Percentiles rank a stretch among this genome's conserved stretches.
Evolutionary conservation across 2,113 vertebrate species (phyloP).

Genomic region (Aegithalos caudatus): DNA sequence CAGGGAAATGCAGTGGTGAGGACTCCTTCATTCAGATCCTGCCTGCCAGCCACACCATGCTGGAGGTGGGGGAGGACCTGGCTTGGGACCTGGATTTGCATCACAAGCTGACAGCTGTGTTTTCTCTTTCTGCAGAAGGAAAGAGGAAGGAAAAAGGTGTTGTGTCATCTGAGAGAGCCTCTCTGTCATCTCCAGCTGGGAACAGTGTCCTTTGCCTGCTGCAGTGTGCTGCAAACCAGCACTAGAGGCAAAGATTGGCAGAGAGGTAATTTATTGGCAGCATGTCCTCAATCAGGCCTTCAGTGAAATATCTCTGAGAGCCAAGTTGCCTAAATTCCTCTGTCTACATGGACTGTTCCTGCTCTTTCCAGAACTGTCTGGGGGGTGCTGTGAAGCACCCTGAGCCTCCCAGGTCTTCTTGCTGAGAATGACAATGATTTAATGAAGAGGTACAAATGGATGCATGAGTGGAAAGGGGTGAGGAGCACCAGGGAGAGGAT

Average conservation of each 20-base stretch:
- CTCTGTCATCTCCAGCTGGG: background rate
- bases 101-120: background rate
- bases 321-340: background rate
- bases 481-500: background rate
- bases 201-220: background rate
- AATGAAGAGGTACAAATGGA: background rate
- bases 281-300: background rate
- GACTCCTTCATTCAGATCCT: background rate
- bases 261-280: background rate
- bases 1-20: background rate
- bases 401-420: background rate
- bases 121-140: background rate
- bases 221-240: background rate
- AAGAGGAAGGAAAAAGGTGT: background rate
- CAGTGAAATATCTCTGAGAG: background rate
- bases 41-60: background rate
- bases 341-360: background rate
- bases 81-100: background rate
- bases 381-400: background rate
- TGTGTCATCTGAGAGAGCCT: background rate
- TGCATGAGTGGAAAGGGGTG: background rate
- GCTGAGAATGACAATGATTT: background rate
- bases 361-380: background rate
- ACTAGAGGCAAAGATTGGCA: background rate
- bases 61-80: background rate